A percentile compares a stretch with the other conserved stretches of the same genome.
phyloP scores from a whole-genome alignment of 2,113 vertebrate species.

The Lophotis ruficrista region DNA sequence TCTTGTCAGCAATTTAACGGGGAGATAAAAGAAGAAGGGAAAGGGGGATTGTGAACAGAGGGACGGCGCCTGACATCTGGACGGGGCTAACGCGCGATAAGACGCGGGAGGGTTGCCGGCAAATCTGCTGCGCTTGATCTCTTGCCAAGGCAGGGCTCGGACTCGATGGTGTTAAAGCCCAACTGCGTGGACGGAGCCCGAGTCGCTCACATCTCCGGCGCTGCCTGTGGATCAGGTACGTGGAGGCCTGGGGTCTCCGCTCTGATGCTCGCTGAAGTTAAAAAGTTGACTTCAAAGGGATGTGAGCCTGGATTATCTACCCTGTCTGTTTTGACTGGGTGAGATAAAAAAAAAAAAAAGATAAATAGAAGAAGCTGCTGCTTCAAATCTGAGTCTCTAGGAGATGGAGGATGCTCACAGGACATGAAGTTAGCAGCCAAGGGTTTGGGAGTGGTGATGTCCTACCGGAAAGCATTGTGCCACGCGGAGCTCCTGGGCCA shows the following conservation, averaged over 20 bases:
- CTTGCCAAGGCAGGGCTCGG: background rate
- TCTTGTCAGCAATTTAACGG: slow-evolving; percentile 18
- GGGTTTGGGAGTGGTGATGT: background rate
- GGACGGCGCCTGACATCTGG: slow-evolving; percentile 2
- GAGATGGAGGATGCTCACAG: background rate
- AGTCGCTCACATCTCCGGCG: background rate
- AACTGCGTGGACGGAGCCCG: background rate
- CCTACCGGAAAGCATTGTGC: background rate
- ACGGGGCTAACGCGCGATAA: background rate
- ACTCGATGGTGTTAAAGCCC: background rate
- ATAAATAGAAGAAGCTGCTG: background rate
- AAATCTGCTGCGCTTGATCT: slow-evolving; percentile 11
- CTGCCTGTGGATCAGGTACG: background rate
- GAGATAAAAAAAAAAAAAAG: background rate
- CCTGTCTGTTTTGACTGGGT: background rate
- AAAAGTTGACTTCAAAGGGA: slow-evolving; percentile 6
- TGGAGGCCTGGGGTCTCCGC: background rate
- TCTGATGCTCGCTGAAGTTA: background rate
- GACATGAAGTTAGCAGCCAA: background rate
- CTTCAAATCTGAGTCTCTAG: background rate
- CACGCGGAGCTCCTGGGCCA: accelerated
- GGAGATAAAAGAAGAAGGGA: background rate
- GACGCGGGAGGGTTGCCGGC: background rate
- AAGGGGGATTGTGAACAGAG: background rate
- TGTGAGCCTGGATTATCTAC: background rate